Conservation (phyloP, 2,113 vertebrate species). For the Dasypus novemcinctus region DNA sequence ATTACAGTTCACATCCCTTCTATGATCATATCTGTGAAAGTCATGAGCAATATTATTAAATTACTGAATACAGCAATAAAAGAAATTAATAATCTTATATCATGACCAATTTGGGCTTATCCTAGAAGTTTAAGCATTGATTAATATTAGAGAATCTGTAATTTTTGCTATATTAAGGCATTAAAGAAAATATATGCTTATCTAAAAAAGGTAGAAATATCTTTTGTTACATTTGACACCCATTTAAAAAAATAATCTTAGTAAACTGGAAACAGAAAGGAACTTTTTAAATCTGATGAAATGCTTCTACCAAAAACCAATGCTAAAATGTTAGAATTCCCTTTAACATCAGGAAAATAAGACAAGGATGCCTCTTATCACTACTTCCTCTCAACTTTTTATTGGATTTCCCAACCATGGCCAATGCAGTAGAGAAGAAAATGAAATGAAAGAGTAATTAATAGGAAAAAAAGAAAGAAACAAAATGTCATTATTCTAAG, state of each 20-base stretch:
- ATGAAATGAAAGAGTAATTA: background rate
- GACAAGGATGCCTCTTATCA: background rate
- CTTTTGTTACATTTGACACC: background rate
- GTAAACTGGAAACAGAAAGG: too few species aligned
- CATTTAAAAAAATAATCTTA: background rate
- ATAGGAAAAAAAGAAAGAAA: background rate
- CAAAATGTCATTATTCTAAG: background rate
- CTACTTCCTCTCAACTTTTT: background rate
- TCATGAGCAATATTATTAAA: background rate
- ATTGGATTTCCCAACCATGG: background rate
- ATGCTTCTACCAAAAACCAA: background rate
- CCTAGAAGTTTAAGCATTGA: background rate
- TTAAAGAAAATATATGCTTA: background rate
- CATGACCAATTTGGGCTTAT: too few species aligned
- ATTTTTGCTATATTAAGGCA: background rate
- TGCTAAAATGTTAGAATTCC: background rate
- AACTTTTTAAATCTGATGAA: background rate
- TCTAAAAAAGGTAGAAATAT: background rate
- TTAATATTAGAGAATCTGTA: constrained; percentile 35
- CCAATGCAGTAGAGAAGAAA: background rate
- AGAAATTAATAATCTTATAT: background rate
- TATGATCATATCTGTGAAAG: background rate
- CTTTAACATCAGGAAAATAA: constrained; percentile 2
- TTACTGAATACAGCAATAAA: background rate
- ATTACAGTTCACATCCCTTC: background rate